These are phyloP conservation scores for Yponomeuta malinellus DNA, from an alignment of 2,888 invertebrate species.

Conservation along the genomic window DNA sequence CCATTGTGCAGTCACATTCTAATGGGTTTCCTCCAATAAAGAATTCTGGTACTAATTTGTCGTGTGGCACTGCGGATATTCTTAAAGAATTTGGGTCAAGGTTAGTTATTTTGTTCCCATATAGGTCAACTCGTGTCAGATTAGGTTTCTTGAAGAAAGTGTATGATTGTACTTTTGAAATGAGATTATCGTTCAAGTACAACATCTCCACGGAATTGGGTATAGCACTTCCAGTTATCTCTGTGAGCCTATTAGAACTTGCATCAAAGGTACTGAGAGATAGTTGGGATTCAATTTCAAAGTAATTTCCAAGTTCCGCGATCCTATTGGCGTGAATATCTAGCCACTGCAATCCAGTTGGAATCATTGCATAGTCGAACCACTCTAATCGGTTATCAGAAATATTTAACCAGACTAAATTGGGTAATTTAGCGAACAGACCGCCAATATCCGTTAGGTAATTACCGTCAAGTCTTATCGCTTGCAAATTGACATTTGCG, in stretches of 20 bases:
- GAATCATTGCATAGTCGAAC: constrained; percentile 91
- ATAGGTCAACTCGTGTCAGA: constrained; percentile 86
- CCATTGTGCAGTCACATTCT: constrained; percentile 93
- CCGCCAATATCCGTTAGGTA: constrained; percentile 85
- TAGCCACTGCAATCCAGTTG: constrained; percentile 88
- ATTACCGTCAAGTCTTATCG: constrained; percentile 88
- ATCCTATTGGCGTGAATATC: constrained; percentile 91
- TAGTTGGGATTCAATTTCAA: constrained; percentile 87
- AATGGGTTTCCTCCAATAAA: constrained; percentile 91
- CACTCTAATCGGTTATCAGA: constrained; percentile 88
- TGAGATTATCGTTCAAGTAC: constrained; percentile 86
- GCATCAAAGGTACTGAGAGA: constrained; percentile 88
- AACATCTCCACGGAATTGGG: constrained; percentile 88
- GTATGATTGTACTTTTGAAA: constrained; percentile 89
- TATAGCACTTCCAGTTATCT: constrained; percentile 88
- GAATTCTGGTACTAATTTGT: constrained; percentile 85
- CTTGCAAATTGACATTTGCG: constrained; percentile 84
- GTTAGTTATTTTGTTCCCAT: constrained; percentile 86
- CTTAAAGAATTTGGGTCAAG: constrained; percentile 84
- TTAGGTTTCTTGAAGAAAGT: constrained; percentile 92
- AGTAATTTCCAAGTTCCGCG: constrained; percentile 88
- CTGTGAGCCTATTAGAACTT: constrained; percentile 86
- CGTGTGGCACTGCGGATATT: constrained; percentile 84
- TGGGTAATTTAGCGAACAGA: constrained; percentile 86
- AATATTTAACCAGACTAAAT: constrained; percentile 89